Conservation (phyloP, 2,113 vertebrate species). For the Sinocyclocheilus anophthalmus region DNA sequence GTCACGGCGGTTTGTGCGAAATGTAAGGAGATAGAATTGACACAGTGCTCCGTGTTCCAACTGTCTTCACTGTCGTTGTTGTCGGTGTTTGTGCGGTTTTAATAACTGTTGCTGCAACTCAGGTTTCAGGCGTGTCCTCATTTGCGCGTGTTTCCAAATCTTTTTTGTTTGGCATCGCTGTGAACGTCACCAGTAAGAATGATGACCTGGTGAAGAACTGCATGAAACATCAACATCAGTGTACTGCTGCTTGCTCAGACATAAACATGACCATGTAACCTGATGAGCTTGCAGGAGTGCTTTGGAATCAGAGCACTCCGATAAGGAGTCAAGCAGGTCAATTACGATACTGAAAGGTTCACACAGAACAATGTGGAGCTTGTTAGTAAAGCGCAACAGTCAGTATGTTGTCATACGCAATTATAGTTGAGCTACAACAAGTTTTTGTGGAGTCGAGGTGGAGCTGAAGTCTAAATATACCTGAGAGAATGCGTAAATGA, state of each 20-base stretch:
- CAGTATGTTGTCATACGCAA: no score
- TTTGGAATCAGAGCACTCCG: conserved; percentile 32
- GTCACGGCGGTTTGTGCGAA: background rate
- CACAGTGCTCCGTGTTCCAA: background rate
- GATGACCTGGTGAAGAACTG: conserved; percentile 16
- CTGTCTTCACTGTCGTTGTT: background rate
- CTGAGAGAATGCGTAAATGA: no score
- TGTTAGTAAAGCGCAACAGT: no score
- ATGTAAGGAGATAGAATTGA: background rate
- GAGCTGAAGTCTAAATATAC: no score
- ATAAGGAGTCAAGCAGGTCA: background rate
- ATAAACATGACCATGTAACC: background rate
- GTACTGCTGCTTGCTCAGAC: background rate
- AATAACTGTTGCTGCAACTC: conserved; percentile 19
- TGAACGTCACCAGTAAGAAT: conserved; percentile 22
- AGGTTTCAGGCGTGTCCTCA: conserved; percentile 1
- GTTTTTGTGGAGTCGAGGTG: no score
- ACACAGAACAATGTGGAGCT: background rate
- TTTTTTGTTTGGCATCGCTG: conserved; percentile 7
- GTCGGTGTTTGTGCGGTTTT: background rate
- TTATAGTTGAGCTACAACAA: no score
- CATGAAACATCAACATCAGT: conserved; percentile 20
- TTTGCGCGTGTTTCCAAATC: background rate
- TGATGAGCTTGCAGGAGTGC: background rate
- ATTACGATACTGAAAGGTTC: background rate